Conservation (phyloP, 2,113 vertebrate species). For the Poeciliopsis prolifica region DNA sequence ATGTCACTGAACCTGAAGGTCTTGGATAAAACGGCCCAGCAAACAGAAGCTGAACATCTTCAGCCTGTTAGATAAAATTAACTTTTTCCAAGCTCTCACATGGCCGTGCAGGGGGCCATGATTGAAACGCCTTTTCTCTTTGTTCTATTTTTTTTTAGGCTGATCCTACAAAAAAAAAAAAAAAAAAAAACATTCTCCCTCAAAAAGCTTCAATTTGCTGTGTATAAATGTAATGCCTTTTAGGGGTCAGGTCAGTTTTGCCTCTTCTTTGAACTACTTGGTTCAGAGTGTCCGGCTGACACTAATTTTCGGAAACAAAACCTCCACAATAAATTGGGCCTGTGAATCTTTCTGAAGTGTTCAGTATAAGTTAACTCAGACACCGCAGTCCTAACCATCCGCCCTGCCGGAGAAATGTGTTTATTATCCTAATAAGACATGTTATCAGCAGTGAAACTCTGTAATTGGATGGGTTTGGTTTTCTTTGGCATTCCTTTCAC, state of each 20-base stretch:
- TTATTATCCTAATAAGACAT: constrained; percentile 63
- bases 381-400: constrained; percentile 46
- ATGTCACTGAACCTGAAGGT: background rate
- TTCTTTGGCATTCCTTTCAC: constrained; percentile 41
- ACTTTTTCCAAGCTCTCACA: no score
- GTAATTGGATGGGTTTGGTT: constrained; percentile 37
- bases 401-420: constrained; percentile 52
- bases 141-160: no score
- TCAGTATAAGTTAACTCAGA: constrained; percentile 25
- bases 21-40: background rate
- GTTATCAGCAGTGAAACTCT: constrained; percentile 40
- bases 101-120: no score
- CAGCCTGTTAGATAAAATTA: no score
- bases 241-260: background rate
- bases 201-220: background rate
- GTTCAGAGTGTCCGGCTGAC: constrained; percentile 9
- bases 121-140: no score
- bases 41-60: background rate
- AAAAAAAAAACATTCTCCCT: no score
- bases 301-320: constrained; percentile 5
- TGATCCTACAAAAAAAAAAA: no score
- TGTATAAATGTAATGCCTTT: no score
- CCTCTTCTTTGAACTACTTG: background rate
- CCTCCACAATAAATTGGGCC: background rate
- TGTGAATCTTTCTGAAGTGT: background rate